Evolutionary conservation across 1,140 invertebrate species (phyloP).

Genomic region (Drosophila repletoides): DNA sequence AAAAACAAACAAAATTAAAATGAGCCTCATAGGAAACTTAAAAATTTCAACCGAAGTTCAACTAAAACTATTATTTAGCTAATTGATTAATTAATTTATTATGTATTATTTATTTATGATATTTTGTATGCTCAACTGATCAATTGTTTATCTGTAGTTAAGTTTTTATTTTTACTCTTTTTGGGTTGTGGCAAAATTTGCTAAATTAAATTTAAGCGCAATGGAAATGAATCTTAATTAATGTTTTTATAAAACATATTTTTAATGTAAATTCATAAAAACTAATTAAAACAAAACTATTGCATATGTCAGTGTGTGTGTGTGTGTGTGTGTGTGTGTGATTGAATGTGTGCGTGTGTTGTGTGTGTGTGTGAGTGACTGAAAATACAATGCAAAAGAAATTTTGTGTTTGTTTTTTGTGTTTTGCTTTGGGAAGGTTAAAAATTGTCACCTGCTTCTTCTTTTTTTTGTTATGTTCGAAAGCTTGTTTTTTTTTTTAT

Average conservation of each 20-base stretch:
- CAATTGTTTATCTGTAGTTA: constrained; percentile 2
- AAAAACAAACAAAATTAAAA: constrained; percentile 53
- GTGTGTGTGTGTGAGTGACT: constrained; percentile 19
- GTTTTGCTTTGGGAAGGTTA: constrained; percentile 57
- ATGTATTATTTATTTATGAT: constrained; percentile 12
- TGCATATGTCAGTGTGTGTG: constrained; percentile 9
- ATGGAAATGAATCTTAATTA: constrained; percentile 30
- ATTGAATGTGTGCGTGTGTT: constrained; percentile 5
- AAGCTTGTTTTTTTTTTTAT: constrained; percentile 23
- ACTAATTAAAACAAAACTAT: constrained; percentile 26
- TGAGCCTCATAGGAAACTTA: constrained; percentile 82
- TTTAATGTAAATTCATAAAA: constrained; percentile 18
- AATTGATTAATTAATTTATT: constrained; percentile 32
- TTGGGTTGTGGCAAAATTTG: constrained; percentile 43
- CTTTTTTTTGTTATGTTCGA: constrained; percentile 14
- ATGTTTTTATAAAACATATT: constrained; percentile 36
- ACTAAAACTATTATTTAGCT: constrained; percentile 77
- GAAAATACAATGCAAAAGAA: constrained; percentile 24
- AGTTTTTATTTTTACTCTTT: constrained; percentile 14
- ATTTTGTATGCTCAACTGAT: constrained; percentile 7
- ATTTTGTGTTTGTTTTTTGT: constrained; percentile 13
- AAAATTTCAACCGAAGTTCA: constrained; percentile 79
- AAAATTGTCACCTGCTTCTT: constrained; percentile 45
- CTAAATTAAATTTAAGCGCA: constrained; percentile 47
- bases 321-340: constrained; percentile 8